Evolutionary conservation across 2,113 vertebrate species (phyloP).

Genomic region (Myocastor coypus): DNA sequence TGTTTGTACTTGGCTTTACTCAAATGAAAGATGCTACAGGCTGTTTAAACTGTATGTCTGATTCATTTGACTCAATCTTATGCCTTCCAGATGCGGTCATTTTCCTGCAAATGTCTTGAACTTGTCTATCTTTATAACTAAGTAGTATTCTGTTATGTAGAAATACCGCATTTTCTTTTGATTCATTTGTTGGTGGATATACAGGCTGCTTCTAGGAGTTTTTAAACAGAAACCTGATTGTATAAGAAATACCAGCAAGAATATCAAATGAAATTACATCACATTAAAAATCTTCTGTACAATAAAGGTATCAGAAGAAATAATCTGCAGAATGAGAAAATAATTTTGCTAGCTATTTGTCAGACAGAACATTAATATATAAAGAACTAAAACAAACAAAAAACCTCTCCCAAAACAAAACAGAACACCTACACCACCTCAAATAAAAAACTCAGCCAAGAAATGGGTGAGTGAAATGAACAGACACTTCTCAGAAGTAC

Average conservation of each 20-base stretch:
- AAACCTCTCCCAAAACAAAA: no score
- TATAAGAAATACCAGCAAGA: not conserved
- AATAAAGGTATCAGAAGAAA: not conserved
- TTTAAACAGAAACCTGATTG: not conserved
- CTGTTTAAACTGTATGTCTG: not conserved
- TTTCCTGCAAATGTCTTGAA: not conserved
- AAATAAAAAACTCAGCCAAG: not conserved
- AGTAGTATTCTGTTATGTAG: not conserved
- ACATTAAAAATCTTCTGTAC: not conserved
- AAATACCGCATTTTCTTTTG: not conserved
- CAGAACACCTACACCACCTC: not conserved
- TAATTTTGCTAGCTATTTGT: not conserved
- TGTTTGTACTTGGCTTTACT: not conserved
- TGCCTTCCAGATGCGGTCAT: not conserved
- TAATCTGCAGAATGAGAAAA: not conserved
- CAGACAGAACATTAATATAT: not conserved
- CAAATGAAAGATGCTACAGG: not conserved
- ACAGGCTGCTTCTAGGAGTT: not conserved
- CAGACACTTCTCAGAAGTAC: not conserved
- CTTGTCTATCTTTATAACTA: not conserved
- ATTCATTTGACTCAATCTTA: not conserved
- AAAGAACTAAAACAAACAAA: not conserved
- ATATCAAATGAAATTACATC: not conserved
- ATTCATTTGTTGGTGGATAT: not conserved
- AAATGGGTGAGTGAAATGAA: not conserved